Percentiles rank a stretch among this genome's conserved stretches.
These are phyloP conservation scores for Ophraella communa DNA, from an alignment of 2,888 invertebrate genomes.

Conservation along the genomic window DNA sequence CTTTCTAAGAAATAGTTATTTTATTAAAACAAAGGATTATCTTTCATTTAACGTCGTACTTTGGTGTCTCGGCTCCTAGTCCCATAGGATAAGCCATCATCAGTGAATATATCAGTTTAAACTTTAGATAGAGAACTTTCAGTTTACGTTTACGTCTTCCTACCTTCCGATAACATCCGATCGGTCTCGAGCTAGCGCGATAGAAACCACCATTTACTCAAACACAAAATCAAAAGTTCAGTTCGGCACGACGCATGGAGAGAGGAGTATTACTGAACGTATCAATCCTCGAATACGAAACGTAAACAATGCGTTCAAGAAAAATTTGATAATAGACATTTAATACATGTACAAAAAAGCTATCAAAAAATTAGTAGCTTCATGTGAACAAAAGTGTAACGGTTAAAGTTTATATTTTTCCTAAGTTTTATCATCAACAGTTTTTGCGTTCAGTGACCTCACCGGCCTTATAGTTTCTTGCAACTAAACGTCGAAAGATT, in stretches of 20 bases:
- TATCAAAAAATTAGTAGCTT: background rate
- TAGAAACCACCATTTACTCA: slow-evolving; percentile 45
- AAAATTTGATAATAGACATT: slow-evolving; percentile 10
- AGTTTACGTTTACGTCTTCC: slow-evolving; percentile 36
- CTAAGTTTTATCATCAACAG: slow-evolving; percentile 9
- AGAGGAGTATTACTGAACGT: slow-evolving; percentile 23
- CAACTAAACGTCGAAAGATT: background rate
- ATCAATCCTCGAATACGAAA: slow-evolving; percentile 23
- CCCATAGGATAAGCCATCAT: slow-evolving; percentile 6
- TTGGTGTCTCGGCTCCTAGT: background rate
- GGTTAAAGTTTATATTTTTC: slow-evolving; percentile 12
- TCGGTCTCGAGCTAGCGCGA: slow-evolving; percentile 24
- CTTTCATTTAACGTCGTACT: background rate
- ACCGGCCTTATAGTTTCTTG: slow-evolving; percentile 1
- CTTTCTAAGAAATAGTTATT: background rate
- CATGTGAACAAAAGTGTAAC: slow-evolving; percentile 12
- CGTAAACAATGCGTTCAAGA: slow-evolving; percentile 47
- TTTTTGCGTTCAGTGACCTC: slow-evolving; percentile 20
- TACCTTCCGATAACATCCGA: slow-evolving; percentile 33
- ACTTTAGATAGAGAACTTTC: slow-evolving; percentile 10
- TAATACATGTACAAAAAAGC: background rate
- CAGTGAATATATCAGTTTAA: slow-evolving; percentile 11
- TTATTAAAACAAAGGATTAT: background rate
- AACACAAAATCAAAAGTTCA: slow-evolving; percentile 41
- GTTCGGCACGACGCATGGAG: slow-evolving; percentile 41